Percentiles rank a stretch among this genome's conserved stretches.
phyloP scores from a whole-genome alignment of 2,797 vertebrate genomes.

The Alauda arvensis region DNA sequence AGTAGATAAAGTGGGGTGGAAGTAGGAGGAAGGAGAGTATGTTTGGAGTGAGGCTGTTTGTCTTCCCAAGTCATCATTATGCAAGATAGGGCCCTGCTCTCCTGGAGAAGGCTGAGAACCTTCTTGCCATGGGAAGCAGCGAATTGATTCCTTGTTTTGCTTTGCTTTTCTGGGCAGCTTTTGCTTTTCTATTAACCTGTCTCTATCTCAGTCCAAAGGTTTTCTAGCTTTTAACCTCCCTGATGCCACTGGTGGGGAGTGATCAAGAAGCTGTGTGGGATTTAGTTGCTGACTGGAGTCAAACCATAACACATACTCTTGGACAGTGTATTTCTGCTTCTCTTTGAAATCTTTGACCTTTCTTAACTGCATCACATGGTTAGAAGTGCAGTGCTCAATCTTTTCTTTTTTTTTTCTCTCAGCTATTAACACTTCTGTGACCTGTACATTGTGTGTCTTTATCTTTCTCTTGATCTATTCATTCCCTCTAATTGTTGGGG shows the following conservation, averaged over 20 bases:
- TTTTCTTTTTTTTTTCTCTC: background rate
- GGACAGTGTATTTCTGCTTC: background rate
- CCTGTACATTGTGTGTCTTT: background rate
- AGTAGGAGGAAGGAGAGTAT: accelerated
- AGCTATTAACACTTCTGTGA: background rate
- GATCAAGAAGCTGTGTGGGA: background rate
- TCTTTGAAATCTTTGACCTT: background rate
- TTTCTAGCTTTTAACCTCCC: background rate
- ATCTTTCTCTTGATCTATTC: background rate
- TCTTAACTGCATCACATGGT: background rate
- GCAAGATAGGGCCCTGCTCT: accelerated
- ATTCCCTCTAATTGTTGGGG: background rate
- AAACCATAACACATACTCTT: background rate
- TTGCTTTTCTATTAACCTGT: background rate
- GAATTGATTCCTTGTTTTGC: background rate
- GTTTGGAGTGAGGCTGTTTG: accelerated
- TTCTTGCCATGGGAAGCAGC: background rate
- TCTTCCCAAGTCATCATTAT: accelerated
- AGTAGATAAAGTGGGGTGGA: background rate
- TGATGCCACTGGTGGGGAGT: accelerated
- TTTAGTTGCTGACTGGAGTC: background rate
- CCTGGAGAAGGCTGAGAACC: background rate
- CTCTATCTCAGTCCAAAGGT: background rate
- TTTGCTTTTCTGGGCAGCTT: accelerated
- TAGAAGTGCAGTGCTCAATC: background rate